These are phyloP conservation scores for Gadus chalcogrammus DNA, from an alignment of 2,113 vertebrate species.

Conservation along the genomic window DNA sequence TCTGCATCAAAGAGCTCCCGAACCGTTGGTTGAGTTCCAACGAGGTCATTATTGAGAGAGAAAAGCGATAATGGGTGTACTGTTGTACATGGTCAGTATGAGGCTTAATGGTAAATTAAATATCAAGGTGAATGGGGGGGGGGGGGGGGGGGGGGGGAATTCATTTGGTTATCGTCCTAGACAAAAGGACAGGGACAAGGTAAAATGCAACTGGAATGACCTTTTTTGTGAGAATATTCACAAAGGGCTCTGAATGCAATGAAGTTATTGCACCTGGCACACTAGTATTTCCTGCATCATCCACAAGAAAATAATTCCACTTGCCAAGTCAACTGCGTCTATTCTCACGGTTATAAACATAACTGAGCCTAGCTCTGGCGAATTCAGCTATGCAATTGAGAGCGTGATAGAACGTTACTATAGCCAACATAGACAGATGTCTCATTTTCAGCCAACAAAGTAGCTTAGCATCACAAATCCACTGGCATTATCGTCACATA, in stretches of 20 bases:
- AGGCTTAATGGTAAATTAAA: not conserved
- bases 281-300: not conserved
- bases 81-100: not conserved
- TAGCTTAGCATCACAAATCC: slow-evolving; percentile 5
- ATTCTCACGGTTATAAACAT: not conserved
- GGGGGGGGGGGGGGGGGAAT: no score
- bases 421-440: slow-evolving; percentile 10
- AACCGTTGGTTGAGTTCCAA: not conserved
- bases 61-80: not conserved
- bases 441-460: slow-evolving; percentile 16
- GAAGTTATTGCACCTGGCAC: not conserved
- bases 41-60: slow-evolving; percentile 1
- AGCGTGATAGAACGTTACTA: slow-evolving; percentile 3
- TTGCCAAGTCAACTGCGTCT: not conserved
- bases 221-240: no score
- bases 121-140: not conserved
- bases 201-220: no score
- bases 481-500: not conserved
- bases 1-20: slow-evolving; percentile 10
- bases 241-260: no score
- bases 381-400: slow-evolving; percentile 2
- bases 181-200: no score
- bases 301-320: not conserved
- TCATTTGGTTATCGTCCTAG: no score
- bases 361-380: not conserved